Evolutionary conservation across 2,113 vertebrate genomes (phyloP).

Genomic region (Leptobrachium leishanense): DNA sequence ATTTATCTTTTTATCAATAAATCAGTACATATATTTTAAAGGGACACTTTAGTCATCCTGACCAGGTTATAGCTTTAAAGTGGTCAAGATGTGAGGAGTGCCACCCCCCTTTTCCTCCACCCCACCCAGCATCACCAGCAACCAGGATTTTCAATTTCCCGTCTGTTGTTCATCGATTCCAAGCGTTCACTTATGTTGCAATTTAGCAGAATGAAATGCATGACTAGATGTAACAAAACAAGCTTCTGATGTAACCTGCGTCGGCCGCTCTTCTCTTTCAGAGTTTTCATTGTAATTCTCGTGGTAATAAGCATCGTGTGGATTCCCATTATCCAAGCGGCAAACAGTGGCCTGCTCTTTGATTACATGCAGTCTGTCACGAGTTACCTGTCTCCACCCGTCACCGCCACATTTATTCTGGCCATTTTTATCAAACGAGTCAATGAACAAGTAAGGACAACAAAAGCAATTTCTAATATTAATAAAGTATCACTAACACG

Average conservation of each 20-base stretch:
- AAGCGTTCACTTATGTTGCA: neutral
- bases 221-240: too few relatives aligned
- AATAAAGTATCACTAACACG: too few relatives aligned
- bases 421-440: conserved; percentile 89
- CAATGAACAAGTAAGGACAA: conserved; percentile 82
- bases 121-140: too few relatives aligned
- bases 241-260: neutral
- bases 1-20: too few relatives aligned
- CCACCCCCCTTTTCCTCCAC: too few relatives aligned
- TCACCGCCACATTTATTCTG: conserved; percentile 88
- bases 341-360: conserved; percentile 91
- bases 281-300: conserved; percentile 83
- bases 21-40: too few relatives aligned
- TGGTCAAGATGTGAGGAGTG: too few relatives aligned
- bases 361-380: conserved; percentile 91
- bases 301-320: conserved; percentile 86
- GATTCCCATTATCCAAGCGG: conserved; percentile 90
- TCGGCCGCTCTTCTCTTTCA: conserved; percentile 53
- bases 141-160: too few relatives aligned
- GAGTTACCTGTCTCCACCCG: conserved; percentile 88
- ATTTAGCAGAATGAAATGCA: neutral
- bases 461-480: too few relatives aligned
- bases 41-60: too few relatives aligned
- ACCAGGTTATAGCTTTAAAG: too few relatives aligned
- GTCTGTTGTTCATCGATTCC: too few relatives aligned